Conservation (phyloP, 2,797 vertebrate genomes). For the Silurus aristotelis region DNA sequence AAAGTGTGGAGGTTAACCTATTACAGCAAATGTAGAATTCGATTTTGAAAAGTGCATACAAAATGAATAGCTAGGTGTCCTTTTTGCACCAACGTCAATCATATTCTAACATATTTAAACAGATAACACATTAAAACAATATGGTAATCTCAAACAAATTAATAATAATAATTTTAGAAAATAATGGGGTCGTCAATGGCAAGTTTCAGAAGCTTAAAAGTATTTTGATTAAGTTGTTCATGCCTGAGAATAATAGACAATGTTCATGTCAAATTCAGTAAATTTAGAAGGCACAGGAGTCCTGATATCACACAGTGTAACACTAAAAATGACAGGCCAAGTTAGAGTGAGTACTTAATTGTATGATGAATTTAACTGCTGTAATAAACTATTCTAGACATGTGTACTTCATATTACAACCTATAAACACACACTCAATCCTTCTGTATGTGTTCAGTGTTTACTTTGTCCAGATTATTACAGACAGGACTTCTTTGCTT, state of each 20-base stretch:
- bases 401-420: constrained; percentile 73
- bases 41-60: too few relatives aligned
- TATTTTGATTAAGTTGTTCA: not conserved
- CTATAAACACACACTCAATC: constrained; percentile 80
- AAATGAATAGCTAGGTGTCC: too few relatives aligned
- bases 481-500: constrained; percentile 61
- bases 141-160: not conserved
- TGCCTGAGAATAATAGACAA: not conserved
- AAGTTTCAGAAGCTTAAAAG: not conserved
- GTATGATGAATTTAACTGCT: constrained; percentile 62
- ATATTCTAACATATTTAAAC: not conserved
- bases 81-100: not conserved
- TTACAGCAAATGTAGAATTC: too few relatives aligned
- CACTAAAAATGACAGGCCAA: not conserved
- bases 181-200: not conserved
- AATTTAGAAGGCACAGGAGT: not conserved
- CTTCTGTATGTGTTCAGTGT: constrained; percentile 70
- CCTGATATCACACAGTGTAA: not conserved
- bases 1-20: too few relatives aligned
- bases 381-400: constrained; percentile 76
- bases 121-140: not conserved
- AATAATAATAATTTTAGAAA: not conserved
- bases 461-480: constrained; percentile 71
- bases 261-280: not conserved
- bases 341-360: not conserved